These are phyloP conservation scores for Danionella dracula DNA, from an alignment of 2,797 vertebrate genomes.

Conservation along the genomic window DNA sequence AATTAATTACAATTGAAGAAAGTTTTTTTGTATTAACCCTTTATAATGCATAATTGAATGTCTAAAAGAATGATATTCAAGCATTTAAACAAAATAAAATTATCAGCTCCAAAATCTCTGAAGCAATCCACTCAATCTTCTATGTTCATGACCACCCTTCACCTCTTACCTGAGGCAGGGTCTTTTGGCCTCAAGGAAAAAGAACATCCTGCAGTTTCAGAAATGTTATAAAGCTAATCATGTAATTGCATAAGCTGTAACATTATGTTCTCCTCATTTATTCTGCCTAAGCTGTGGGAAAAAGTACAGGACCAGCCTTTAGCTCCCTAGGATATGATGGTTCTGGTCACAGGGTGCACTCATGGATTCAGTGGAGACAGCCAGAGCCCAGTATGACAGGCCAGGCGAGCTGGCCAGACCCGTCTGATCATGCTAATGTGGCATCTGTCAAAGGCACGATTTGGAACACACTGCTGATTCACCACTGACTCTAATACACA, in stretches of 20 bases:
- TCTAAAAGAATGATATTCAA: too few species aligned
- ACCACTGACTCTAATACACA: slow-evolving; percentile 18
- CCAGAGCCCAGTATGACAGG: slow-evolving; percentile 17
- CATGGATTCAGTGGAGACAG: slow-evolving; percentile 19
- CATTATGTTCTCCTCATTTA: background rate
- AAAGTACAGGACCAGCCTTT: background rate
- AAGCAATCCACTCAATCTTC: too few species aligned
- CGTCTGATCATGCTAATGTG: slow-evolving; percentile 39
- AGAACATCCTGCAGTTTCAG: too few species aligned
- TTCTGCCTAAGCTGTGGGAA: background rate
- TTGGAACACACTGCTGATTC: slow-evolving; percentile 17
- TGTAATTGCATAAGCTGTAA: background rate
- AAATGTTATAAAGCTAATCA: too few species aligned
- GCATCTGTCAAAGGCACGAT: slow-evolving; percentile 35
- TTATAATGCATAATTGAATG: too few species aligned
- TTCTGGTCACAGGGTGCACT: slow-evolving; percentile 7
- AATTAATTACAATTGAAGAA: too few species aligned
- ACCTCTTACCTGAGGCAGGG: too few species aligned
- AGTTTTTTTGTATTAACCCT: too few species aligned
- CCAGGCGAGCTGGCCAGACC: slow-evolving; percentile 19
- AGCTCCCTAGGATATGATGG: background rate
- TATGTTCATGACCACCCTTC: too few species aligned
- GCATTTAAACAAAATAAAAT: too few species aligned
- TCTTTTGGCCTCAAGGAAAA: too few species aligned
- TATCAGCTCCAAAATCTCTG: too few species aligned